Evolutionary conservation across 2,113 vertebrate species (phyloP).

Genomic region (Donacobius atricapilla): DNA sequence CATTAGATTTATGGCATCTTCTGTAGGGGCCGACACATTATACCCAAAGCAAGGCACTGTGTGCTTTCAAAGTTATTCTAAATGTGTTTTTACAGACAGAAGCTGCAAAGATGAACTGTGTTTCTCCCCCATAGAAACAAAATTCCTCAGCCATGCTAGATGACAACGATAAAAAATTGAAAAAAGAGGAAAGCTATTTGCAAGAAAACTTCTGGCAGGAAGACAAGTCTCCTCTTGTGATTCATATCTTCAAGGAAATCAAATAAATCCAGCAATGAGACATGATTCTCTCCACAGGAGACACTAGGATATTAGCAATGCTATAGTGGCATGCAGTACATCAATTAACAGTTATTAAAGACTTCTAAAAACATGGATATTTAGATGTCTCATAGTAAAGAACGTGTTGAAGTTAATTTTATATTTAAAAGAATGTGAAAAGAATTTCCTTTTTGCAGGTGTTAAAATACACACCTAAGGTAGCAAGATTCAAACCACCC

Average conservation of each 20-base stretch:
- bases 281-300: background rate
- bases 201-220: background rate
- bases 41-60: background rate
- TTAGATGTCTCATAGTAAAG: background rate
- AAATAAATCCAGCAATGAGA: conserved; percentile 12
- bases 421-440: background rate
- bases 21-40: background rate
- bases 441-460: background rate
- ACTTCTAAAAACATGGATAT: background rate
- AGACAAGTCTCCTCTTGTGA: background rate
- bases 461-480: background rate
- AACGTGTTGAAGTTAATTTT: background rate
- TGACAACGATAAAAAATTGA: background rate
- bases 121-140: background rate
- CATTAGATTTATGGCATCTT: background rate
- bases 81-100: background rate
- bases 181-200: background rate
- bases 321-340: background rate
- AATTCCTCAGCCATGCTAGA: background rate
- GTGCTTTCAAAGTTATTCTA: background rate
- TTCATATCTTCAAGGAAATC: background rate
- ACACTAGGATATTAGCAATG: background rate
- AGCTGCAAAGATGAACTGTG: background rate
- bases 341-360: background rate
- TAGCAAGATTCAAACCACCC: background rate